A percentile compares a stretch with the other conserved stretches of the same genome.
Conservation (phyloP, 2,113 vertebrate species). For the Ursus arctos region DNA sequence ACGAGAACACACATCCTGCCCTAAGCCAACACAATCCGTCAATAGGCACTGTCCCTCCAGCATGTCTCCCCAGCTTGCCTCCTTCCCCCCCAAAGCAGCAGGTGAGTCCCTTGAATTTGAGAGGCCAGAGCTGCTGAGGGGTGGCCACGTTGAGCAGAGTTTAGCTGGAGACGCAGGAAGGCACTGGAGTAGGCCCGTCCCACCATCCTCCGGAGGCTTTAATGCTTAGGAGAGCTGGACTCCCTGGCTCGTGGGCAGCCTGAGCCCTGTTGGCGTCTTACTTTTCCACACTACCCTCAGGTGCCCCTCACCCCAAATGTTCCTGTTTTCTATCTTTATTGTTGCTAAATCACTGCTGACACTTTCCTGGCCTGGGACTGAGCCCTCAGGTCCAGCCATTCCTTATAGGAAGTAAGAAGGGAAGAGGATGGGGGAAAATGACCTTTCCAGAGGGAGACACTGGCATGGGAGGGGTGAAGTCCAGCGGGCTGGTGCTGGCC, state of each 20-base stretch:
- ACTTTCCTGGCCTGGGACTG: conserved; percentile 79
- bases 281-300: conserved; percentile 16
- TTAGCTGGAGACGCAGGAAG: neutral
- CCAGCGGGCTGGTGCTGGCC: neutral
- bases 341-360: conserved; percentile 82
- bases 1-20: neutral
- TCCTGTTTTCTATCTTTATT: conserved; percentile 76
- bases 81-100: neutral
- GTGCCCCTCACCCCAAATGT: conserved; percentile 9
- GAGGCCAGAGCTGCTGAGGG: neutral
- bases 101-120: neutral
- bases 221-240: neutral
- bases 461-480: conserved; percentile 41
- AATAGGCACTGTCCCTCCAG: neutral
- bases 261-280: neutral
- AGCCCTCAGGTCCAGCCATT: conserved; percentile 56
- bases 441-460: conserved; percentile 69
- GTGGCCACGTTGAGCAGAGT: neutral
- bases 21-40: neutral
- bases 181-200: neutral
- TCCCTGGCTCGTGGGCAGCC: neutral
- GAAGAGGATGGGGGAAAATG: conserved; percentile 61
- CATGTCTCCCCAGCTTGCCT: neutral
- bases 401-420: conserved; percentile 77
- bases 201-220: neutral